Conservation (phyloP, 2,113 vertebrate species). For the Salvelinus namaycush region DNA sequence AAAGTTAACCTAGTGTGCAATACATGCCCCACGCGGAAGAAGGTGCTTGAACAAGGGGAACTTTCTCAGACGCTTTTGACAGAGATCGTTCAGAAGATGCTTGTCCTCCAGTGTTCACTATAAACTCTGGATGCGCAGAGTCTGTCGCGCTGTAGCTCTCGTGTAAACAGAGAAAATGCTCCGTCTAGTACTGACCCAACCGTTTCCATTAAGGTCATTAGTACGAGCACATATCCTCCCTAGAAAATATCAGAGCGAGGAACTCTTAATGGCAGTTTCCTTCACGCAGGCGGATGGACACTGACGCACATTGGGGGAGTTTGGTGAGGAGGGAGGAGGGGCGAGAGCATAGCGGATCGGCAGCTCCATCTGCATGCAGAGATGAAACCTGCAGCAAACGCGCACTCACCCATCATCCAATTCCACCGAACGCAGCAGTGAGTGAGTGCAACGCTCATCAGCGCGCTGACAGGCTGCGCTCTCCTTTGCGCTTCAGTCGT, state of each 20-base stretch:
- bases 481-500: neutral
- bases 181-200: neutral
- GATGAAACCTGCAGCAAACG: slow-evolving; percentile 14
- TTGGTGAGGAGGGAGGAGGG: neutral
- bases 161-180: neutral
- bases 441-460: neutral
- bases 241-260: neutral
- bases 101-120: neutral
- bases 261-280: neutral
- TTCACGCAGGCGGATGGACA: neutral
- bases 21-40: neutral
- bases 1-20: neutral
- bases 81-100: slow-evolving; percentile 16
- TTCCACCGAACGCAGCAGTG: neutral
- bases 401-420: neutral
- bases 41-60: slow-evolving; percentile 15
- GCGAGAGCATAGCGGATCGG: slow-evolving; percentile 2
- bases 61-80: slow-evolving; percentile 53
- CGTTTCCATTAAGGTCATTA: neutral
- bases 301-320: slow-evolving; percentile 8
- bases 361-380: slow-evolving; percentile 44
- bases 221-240: neutral
- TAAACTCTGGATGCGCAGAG: neutral
- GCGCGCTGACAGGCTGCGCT: neutral
- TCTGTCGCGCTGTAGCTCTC: neutral